These are phyloP conservation scores for Chamaea fasciata DNA, from an alignment of 2,113 vertebrate species.

Conservation along the genomic window DNA sequence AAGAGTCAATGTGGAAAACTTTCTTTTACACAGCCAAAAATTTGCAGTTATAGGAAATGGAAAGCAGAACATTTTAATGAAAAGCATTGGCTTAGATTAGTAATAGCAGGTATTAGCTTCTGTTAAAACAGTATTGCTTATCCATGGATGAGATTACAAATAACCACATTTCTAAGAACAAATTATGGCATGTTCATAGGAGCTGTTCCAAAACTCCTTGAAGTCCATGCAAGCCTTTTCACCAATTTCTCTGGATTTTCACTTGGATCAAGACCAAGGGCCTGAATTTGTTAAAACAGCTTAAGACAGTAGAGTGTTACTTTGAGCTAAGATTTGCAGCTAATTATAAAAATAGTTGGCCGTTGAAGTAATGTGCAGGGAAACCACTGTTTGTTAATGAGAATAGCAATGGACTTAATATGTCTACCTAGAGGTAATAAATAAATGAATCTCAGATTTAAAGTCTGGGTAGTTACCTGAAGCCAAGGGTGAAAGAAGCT, in stretches of 20 bases:
- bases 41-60: background rate
- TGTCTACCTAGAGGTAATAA: constrained; percentile 51
- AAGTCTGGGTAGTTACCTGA: background rate
- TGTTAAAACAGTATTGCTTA: background rate
- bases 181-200: background rate
- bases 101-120: background rate
- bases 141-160: background rate
- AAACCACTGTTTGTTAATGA: constrained; percentile 44
- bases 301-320: background rate
- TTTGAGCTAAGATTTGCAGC: constrained; percentile 32
- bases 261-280: background rate
- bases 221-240: background rate
- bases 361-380: constrained; percentile 25
- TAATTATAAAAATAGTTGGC: constrained; percentile 47
- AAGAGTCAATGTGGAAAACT: background rate
- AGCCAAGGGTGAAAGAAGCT: background rate
- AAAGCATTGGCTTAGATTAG: background rate
- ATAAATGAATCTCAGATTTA: constrained; percentile 21
- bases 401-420: constrained; percentile 31
- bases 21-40: background rate
- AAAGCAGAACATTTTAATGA: constrained; percentile 5
- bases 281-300: background rate
- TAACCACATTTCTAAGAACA: background rate
- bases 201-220: background rate
- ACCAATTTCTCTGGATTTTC: constrained; percentile 10